Percentiles rank a stretch among this genome's conserved stretches.
phyloP scores from a whole-genome alignment of 2,113 vertebrate species.

The Camelus dromedarius region DNA sequence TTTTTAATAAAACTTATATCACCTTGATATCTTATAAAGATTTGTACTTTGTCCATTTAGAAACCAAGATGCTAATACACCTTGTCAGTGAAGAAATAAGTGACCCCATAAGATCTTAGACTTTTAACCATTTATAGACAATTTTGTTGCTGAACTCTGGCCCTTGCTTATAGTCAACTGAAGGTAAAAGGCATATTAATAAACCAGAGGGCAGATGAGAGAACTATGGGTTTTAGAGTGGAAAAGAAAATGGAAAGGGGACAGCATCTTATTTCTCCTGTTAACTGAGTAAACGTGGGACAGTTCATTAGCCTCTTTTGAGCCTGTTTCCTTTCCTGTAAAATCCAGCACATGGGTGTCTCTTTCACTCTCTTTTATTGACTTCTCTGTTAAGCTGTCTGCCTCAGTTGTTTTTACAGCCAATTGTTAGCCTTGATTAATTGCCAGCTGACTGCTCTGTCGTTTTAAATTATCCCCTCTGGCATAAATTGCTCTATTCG shows the following conservation, averaged over 20 bases:
- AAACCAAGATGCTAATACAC: neutral
- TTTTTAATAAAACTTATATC: neutral
- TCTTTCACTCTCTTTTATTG: neutral
- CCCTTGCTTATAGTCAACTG: neutral
- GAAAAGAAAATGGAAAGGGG: neutral
- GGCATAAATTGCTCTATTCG: neutral
- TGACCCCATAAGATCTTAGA: neutral
- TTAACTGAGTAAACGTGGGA: neutral
- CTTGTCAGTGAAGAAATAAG: neutral
- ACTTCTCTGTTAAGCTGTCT: neutral
- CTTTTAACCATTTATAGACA: neutral
- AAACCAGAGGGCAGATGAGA: neutral
- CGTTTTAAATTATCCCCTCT: neutral
- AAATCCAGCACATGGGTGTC: neutral
- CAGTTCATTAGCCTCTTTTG: neutral
- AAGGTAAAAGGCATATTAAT: neutral
- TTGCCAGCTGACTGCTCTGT: neutral
- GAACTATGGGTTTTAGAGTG: neutral
- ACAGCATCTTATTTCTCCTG: neutral
- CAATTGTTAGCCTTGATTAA: neutral
- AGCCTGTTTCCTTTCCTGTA: neutral
- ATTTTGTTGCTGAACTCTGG: neutral
- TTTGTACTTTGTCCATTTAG: neutral
- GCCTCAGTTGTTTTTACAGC: neutral
- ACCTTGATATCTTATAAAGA: neutral